Conservation (phyloP, 2,113 vertebrate genomes). For the Rafetus swinhoei region DNA sequence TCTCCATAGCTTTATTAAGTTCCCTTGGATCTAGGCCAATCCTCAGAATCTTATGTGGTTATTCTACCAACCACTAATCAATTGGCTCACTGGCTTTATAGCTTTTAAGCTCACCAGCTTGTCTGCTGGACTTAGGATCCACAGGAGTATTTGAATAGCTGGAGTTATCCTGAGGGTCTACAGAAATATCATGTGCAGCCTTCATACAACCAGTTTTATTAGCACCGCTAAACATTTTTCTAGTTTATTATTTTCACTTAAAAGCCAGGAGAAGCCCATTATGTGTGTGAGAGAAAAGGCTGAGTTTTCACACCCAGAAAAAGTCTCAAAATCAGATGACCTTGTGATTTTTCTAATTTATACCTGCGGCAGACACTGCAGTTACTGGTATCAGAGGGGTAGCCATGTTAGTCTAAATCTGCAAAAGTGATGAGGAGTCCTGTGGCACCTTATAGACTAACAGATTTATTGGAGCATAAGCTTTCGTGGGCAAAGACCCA, state of each 20-base stretch:
- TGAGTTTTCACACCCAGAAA: background rate
- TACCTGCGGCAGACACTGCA: accelerated
- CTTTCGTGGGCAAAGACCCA: no score
- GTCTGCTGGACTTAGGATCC: background rate
- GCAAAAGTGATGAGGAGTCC: no score
- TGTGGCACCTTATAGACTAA: no score
- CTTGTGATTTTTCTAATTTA: background rate
- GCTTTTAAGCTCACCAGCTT: background rate
- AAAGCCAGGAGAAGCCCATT: background rate
- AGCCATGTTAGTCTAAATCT: no score
- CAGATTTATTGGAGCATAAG: no score
- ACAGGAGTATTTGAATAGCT: background rate
- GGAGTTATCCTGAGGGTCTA: background rate
- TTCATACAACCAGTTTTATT: background rate
- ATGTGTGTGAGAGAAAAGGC: accelerated
- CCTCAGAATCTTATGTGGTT: background rate
- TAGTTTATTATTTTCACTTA: background rate
- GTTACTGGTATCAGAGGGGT: background rate
- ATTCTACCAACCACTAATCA: background rate
- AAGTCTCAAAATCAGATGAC: background rate
- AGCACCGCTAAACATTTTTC: background rate
- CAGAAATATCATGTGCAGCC: background rate
- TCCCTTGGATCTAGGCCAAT: background rate
- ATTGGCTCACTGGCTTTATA: background rate
- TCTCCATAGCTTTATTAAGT: background rate